Base-by-base conservation (phyloP, 2,888 invertebrate genomes). In the Norana najaformis region DNA sequence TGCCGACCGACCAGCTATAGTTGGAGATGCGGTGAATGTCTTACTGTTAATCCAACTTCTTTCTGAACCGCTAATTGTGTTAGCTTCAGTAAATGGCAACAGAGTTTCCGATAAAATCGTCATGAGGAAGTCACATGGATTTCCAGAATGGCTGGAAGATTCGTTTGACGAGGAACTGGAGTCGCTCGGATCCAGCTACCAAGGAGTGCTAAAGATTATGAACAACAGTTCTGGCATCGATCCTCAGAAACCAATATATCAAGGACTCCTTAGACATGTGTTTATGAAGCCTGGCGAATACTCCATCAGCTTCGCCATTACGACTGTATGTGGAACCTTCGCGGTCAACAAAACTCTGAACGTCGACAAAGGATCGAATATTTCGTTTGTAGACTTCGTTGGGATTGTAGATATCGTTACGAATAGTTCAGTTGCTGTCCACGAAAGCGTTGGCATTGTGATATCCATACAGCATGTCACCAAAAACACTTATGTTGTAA, bases 401-500 rank as follows among this genome's bases (percentile, higher is more conserved):
- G 69, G 69, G 16, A 1, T 11, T n/a, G 69, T 69, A 2, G 69
- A 69, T 69, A 69, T 69, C 69, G 69, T 69, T 30, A 69, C n/a
- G n/a, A 69, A 69, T n/a, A n/a, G 69, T 11, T 69, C 69, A 11
- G 69, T 69, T 69, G 69, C 69, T 11, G 69, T 69, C 69, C 69
- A 69, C 69, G 69, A 69, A n/a, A n/a, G 3, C n/a, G 69, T 69
- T 69, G 69, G 69, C 69, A 69, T 69, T n/a, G 69, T 69, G 11
- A n/a, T 69, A 13, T 69, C 69, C n/a, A 30, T 69, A n/a, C 69
- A 69, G n/a, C 69, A 69, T 69, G 0, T 69, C 69, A 69, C 69
- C 69, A 69, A 69, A 69, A 69, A 69, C n/a, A 69, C 69, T 69
- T 69, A 69, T 69, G 69, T n/a, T 30, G 69, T n/a, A 69, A 69